A percentile compares a stretch with the other conserved stretches of the same genome.
phyloP scores from a whole-genome alignment of 2,113 vertebrate species.

The Dromaius novaehollandiae region DNA sequence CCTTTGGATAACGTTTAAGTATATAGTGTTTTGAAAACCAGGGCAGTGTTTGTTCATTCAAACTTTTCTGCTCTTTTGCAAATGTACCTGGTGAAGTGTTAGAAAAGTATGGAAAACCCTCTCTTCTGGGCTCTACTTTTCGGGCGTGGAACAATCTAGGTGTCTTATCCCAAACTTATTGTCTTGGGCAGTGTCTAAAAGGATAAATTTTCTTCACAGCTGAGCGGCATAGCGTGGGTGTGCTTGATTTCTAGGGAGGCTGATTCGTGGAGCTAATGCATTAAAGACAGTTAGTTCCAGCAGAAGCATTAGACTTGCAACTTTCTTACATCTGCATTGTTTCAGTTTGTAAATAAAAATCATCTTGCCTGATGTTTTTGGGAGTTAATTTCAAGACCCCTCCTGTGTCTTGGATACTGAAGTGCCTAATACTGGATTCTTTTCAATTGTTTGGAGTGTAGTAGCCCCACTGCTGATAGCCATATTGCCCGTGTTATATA shows the following conservation, averaged over 20 bases:
- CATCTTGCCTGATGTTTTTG: not conserved
- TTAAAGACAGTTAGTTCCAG: not conserved
- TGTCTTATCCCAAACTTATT: not conserved
- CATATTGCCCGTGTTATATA: not conserved
- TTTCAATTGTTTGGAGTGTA: not conserved
- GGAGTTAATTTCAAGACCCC: not conserved
- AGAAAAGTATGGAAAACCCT: not conserved
- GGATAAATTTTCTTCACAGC: not conserved
- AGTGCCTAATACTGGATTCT: not conserved
- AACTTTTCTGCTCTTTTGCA: not conserved
- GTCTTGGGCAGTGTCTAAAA: not conserved
- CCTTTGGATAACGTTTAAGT: not conserved
- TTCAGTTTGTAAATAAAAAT: not conserved
- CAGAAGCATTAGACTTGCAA: not conserved
- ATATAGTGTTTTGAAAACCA: not conserved
- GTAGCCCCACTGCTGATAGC: not conserved
- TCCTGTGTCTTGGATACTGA: not conserved
- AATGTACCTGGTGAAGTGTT: not conserved
- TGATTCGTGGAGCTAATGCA: not conserved
- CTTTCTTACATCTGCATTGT: not conserved
- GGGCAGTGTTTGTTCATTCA: not conserved
- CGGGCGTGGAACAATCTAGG: not conserved
- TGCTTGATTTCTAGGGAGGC: not conserved
- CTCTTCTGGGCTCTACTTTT: not conserved
- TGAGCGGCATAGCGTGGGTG: not conserved